Evolutionary conservation across 2,888 invertebrate species (phyloP).

Genomic region (Lasioglossum zephyrum): DNA sequence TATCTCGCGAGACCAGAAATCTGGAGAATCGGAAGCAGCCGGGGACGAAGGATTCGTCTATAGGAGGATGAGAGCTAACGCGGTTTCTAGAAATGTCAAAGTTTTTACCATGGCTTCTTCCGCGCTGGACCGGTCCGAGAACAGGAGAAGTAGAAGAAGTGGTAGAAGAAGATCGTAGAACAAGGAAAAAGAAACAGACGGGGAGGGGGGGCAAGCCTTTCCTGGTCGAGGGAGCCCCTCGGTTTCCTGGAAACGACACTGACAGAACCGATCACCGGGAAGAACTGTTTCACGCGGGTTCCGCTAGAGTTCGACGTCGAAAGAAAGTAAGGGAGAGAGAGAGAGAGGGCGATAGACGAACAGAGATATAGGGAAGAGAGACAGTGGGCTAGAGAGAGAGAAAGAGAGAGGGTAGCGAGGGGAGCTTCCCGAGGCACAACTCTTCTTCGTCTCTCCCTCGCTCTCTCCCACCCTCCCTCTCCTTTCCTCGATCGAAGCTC

Average conservation of each 20-base stretch:
- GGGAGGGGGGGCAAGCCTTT: conserved; percentile 45
- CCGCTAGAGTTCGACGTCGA: conserved; percentile 52
- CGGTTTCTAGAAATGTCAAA: neutral
- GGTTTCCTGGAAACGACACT: conserved; percentile 72
- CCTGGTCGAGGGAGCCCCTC: conserved; percentile 47
- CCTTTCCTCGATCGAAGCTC: conserved; percentile 74
- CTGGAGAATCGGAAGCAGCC: neutral
- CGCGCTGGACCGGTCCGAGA: conserved; percentile 33
- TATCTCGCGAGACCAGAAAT: neutral
- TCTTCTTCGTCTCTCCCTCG: conserved; percentile 55
- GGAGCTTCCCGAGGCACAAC: conserved; percentile 63
- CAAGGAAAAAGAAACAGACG: conserved; percentile 38
- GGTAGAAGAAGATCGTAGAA: conserved; percentile 41
- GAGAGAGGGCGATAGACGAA: conserved; percentile 25
- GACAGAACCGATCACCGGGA: conserved; percentile 79
- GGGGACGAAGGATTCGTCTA: neutral
- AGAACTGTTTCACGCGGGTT: conserved; percentile 75
- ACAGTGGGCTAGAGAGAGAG: conserved; percentile 20
- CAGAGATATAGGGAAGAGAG: conserved; percentile 6
- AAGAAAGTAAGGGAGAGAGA: conserved; percentile 41
- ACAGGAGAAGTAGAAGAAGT: conserved; percentile 37
- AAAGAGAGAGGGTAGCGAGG: conserved; percentile 8
- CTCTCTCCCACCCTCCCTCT: conserved; percentile 50
- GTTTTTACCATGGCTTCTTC: conserved; percentile 54
- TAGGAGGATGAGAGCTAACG: neutral